These are phyloP conservation scores for Anagyrus pseudococci DNA, from an alignment of 2,888 invertebrate genomes.

Conservation along the genomic window DNA sequence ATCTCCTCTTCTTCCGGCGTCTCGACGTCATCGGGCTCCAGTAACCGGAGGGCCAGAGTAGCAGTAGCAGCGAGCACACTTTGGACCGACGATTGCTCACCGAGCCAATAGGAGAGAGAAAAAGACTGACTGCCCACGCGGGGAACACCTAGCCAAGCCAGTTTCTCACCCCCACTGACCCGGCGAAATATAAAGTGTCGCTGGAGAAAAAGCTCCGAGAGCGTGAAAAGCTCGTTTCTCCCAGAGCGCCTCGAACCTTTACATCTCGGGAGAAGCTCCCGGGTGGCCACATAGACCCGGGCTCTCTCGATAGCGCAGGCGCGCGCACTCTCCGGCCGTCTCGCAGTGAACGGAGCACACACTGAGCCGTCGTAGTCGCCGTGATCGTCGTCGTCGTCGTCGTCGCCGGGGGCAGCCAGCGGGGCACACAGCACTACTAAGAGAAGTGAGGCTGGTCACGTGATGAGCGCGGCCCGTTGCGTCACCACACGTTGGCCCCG, in stretches of 20 bases:
- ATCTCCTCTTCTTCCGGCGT: background rate
- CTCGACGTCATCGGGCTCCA: too few species aligned
- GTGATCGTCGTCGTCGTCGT: too few species aligned
- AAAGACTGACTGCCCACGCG: constrained; percentile 73
- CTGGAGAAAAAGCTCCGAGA: constrained; percentile 40
- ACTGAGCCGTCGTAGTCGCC: too few species aligned
- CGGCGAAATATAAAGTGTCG: constrained; percentile 46
- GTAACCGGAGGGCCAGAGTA: background rate
- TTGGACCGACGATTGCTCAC: constrained; percentile 57
- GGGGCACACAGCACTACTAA: too few species aligned
- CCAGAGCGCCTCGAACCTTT: background rate
- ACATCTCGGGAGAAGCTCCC: too few species aligned
- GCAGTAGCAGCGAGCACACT: background rate
- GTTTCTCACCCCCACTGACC: constrained; percentile 72
- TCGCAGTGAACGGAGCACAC: constrained; percentile 41
- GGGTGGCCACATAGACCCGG: constrained; percentile 18
- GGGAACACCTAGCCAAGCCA: constrained; percentile 68
- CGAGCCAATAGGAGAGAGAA: constrained; percentile 78
- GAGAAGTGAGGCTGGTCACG: too few species aligned
- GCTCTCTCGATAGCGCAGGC: too few species aligned
- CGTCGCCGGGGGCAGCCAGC: too few species aligned
- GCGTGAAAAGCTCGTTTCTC: background rate
- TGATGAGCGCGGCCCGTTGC: constrained; percentile 29
- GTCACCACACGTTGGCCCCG: background rate
- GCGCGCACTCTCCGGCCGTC: too few species aligned